These are phyloP conservation scores for Chironomus tentans DNA, from an alignment of 2,888 invertebrate genomes.

Conservation along the genomic window DNA sequence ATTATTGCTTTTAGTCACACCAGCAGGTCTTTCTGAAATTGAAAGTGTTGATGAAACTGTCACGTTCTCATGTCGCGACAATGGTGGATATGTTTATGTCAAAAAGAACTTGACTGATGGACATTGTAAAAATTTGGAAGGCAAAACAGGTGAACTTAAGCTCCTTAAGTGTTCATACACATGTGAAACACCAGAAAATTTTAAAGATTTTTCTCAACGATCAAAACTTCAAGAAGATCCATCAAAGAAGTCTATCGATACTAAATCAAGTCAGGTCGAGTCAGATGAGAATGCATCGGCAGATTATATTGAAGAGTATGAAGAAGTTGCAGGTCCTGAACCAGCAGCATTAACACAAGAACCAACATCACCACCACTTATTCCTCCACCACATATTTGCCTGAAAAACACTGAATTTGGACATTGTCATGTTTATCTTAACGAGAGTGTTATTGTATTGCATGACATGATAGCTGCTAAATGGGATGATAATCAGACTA, in stretches of 20 bases:
- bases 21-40: conserved; percentile 48
- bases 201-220: conserved; percentile 39
- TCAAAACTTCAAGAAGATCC: conserved; percentile 36
- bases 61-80: conserved; percentile 60
- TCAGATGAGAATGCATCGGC: conserved; percentile 23
- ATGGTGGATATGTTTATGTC: conserved; percentile 62
- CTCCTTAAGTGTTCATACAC: conserved; percentile 63
- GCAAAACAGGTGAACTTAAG: conserved; percentile 52
- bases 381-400: conserved; percentile 51
- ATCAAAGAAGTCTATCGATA: conserved; percentile 34
- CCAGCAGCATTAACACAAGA: conserved; percentile 15
- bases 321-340: conserved; percentile 13
- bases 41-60: conserved; percentile 50
- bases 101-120: conserved; percentile 56
- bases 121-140: conserved; percentile 58
- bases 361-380: conserved; percentile 29
- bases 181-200: conserved; percentile 47
- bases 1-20: conserved; percentile 55
- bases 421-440: conserved; percentile 9
- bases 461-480: background rate
- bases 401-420: conserved; percentile 32
- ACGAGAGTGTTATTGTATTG: background rate
- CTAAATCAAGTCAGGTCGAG: conserved; percentile 32
- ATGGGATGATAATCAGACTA: background rate
- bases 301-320: background rate